Base-by-base conservation (phyloP, 2,888 invertebrate genomes). In the Dryococelus australis region DNA sequence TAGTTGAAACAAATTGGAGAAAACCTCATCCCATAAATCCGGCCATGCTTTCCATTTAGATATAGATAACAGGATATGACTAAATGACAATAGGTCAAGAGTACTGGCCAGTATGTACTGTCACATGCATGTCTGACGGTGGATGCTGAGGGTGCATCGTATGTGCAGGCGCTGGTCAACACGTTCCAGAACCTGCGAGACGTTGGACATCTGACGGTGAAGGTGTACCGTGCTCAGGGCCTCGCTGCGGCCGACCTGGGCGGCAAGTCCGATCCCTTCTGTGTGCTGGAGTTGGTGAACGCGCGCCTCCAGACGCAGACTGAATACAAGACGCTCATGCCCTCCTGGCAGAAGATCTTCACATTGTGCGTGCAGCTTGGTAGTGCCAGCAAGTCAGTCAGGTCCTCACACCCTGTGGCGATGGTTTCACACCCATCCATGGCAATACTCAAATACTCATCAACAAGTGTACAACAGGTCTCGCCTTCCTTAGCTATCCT, bases 341-440 rank as follows among this genome's bases (percentile, higher is more conserved):
- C 99, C 0, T 98, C 96, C 90, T 99, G 99, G 99, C 98, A 99
- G 94, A 99, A 99, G 93, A 97, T 99, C 90, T 99, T 99, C 92
- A 98, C 98, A 84, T 99, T 99, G 98, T 98, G 93, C 95, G 97
- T 95, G 87, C 28, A 27, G 28, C n/a, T 65, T 0, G 65, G 20
- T 20, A 65, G 65, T 65, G 20, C 8, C n/a, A 9, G 8, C n/a
- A 0, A 65, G 24, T 20, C 20, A 65, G 24, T 20, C 65, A 65
- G n/a, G 47, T 47, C 8, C 47, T 47, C 47, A 16, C 16, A 35
- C 16, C 47, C 16, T 47, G 47, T 47, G 4, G 47, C 8, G 0
- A 16, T 47, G 10, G 47, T 47, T 6, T 47, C 47, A 13, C 16
- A 16, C 16, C 16, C 47, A 47, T 13, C 47, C 47, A 6, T 16